phyloP scores from a whole-genome alignment of 2,797 vertebrate genomes.

The Poecilia wingei region DNA sequence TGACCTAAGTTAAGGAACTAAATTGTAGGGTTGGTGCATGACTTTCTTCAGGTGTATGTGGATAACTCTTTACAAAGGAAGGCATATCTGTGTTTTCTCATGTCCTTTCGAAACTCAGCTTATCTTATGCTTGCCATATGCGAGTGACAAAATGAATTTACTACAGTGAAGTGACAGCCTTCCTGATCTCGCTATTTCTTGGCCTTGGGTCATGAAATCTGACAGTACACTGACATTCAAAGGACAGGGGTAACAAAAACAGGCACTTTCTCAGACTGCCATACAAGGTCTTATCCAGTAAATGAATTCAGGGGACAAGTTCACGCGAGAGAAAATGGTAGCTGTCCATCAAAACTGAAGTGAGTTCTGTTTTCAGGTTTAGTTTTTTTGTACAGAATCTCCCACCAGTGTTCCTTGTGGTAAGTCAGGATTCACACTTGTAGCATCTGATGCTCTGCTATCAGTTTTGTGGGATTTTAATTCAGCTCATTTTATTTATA shows the following conservation, averaged over 20 bases:
- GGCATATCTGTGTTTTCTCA: constrained; percentile 2
- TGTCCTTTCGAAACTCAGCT: not conserved
- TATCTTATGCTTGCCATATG: constrained; percentile 14
- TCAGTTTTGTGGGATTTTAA: constrained; percentile 2
- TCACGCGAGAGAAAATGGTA: not conserved
- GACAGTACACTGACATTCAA: constrained; percentile 18
- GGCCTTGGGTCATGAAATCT: constrained; percentile 7
- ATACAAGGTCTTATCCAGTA: not conserved
- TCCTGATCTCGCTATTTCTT: constrained; percentile 23
- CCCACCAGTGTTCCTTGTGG: not conserved
- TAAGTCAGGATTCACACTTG: constrained; percentile 8
- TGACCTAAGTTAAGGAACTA: constrained; percentile 56
- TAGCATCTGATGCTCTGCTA: constrained; percentile 11
- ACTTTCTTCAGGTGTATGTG: constrained; percentile 2
- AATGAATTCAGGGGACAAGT: not conserved
- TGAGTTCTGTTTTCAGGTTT: not conserved
- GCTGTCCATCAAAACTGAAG: not conserved
- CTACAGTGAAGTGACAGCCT: constrained; percentile 8
- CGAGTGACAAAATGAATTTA: constrained; percentile 43
- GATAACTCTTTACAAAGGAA: constrained; percentile 5
- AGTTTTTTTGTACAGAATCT: not conserved
- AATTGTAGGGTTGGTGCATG: constrained; percentile 30
- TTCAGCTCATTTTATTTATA: not conserved
- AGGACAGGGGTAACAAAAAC: not conserved
- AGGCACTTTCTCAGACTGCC: not conserved